These are phyloP conservation scores for Cromileptes altivelis DNA, from an alignment of 2,113 vertebrate genomes.

Conservation along the genomic window DNA sequence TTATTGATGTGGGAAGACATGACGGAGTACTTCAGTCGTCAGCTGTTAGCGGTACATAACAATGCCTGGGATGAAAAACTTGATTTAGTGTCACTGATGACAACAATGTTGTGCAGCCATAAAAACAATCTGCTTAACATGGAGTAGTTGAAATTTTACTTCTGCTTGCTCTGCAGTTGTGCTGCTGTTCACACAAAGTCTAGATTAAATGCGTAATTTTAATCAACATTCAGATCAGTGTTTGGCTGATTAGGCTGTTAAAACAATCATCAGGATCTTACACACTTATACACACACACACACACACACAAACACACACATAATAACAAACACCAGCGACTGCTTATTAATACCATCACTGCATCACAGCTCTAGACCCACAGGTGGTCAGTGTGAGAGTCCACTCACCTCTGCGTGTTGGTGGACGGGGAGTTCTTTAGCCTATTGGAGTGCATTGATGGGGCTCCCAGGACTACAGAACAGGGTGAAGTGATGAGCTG, in stretches of 20 bases:
- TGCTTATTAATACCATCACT: conserved; percentile 4
- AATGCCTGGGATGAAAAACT: not conserved
- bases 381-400: not conserved
- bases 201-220: conserved; percentile 11
- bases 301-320: conserved; percentile 1
- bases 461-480: conserved; percentile 83
- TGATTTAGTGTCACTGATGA: conserved; percentile 8
- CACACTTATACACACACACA: not conserved
- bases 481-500: conserved; percentile 84
- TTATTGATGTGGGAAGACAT: not conserved
- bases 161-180: conserved; percentile 7
- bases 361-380: not conserved
- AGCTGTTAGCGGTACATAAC: not conserved
- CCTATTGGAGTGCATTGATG: conserved; percentile 85
- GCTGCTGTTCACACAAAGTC: conserved; percentile 2
- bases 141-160: not conserved
- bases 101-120: conserved; percentile 5
- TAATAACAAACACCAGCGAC: not conserved
- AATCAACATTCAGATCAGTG: conserved; percentile 23
- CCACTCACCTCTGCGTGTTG: conserved; percentile 83
- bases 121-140: conserved; percentile 11
- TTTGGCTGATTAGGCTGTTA: conserved; percentile 17
- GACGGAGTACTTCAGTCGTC: not conserved
- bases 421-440: conserved; percentile 85
- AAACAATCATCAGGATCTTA: conserved; percentile 6